Evolutionary conservation across 2,888 invertebrate genomes (phyloP).

Genomic region (Teleogryllus oceanicus): DNA sequence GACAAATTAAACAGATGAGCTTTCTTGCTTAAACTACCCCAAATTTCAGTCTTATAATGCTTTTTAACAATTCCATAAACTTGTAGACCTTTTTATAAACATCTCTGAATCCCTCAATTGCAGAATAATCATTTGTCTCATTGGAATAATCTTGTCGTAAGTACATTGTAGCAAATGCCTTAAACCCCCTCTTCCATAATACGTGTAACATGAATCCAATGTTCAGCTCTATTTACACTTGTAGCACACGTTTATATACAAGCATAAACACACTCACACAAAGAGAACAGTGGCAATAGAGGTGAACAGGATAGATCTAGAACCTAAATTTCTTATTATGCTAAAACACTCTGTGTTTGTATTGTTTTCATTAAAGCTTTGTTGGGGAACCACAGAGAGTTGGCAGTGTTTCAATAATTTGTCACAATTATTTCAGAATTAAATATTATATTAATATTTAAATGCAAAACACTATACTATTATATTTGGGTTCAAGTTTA

Average conservation of each 20-base stretch:
- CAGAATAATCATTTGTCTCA: conserved; percentile 12
- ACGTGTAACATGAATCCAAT: not conserved
- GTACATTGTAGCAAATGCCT: conserved; percentile 24
- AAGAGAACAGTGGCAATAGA: conserved; percentile 12
- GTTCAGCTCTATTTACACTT: not conserved
- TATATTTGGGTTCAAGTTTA: not conserved
- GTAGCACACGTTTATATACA: not conserved
- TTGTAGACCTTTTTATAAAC: conserved; percentile 4
- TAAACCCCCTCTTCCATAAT: conserved; percentile 18
- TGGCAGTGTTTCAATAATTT: conserved; percentile 30
- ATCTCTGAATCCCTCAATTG: not conserved
- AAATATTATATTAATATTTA: not conserved
- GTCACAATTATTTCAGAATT: not conserved
- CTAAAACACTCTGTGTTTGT: conserved; percentile 34
- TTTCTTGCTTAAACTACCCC: not conserved
- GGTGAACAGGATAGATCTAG: not conserved
- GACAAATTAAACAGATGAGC: not conserved
- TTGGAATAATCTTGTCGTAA: conserved; percentile 29
- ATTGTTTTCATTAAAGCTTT: conserved; percentile 34
- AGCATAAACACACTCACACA: conserved; percentile 22
- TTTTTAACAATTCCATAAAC: conserved; percentile 18
- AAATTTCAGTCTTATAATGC: conserved; percentile 7
- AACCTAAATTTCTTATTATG: conserved; percentile 23
- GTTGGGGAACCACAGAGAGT: conserved; percentile 31
- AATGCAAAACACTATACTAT: not conserved